Conservation (phyloP, 2,797 vertebrate species). For the Phrynocephalus guinanensis region DNA sequence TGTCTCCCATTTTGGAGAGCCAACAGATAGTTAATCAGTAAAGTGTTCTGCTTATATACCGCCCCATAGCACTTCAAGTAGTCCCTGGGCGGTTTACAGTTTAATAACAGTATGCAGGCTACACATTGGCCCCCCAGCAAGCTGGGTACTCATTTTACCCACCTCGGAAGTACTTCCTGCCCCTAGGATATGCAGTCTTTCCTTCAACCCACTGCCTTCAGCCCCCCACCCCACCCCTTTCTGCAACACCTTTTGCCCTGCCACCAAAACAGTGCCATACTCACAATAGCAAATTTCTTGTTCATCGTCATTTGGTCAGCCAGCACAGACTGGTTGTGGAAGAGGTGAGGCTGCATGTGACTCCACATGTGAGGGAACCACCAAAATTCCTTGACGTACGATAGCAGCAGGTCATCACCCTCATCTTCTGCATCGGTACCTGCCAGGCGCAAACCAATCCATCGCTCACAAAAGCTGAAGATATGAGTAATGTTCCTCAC, state of each 20-base stretch:
- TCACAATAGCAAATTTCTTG: slow-evolving; percentile 97
- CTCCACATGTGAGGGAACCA: slow-evolving; percentile 99
- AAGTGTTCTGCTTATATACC: neutral
- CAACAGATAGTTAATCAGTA: neutral
- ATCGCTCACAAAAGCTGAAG: neutral
- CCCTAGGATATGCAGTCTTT: neutral
- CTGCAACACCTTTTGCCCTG: no score
- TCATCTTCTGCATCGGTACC: slow-evolving; percentile 96
- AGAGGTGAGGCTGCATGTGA: slow-evolving; percentile 98
- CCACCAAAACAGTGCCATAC: slow-evolving; percentile 67
- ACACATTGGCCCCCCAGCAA: no score
- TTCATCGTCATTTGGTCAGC: slow-evolving; percentile 99
- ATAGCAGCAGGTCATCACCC: slow-evolving; percentile 95
- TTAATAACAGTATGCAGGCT: no score
- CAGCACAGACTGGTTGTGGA: slow-evolving; percentile 97
- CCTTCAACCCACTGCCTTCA: neutral
- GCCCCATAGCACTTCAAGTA: no score
- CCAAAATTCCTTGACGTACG: slow-evolving; percentile 96
- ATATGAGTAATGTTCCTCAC: neutral
- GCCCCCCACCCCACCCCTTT: neutral
- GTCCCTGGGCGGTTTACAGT: no score
- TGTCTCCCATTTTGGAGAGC: neutral
- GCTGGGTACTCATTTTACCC: no score
- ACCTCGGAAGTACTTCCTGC: no score
- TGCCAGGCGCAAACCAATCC: slow-evolving; percentile 50